phyloP scores from a whole-genome alignment of 1,140 invertebrate species.

The Pristionchus pacificus region DNA sequence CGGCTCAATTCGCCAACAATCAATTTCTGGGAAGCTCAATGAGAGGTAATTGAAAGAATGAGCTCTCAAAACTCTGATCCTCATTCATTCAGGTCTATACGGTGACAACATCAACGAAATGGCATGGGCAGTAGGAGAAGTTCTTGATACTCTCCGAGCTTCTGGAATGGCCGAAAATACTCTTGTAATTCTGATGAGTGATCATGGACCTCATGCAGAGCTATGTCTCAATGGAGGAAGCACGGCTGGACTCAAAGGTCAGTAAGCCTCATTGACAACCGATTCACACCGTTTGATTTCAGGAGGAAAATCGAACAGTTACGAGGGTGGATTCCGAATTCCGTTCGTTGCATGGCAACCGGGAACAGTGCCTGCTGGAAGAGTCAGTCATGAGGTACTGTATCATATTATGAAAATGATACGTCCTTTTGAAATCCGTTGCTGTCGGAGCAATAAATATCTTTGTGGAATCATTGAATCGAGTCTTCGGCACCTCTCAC shows the following conservation, averaged over 20 bases:
- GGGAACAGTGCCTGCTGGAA: conserved; percentile 44
- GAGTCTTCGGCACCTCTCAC: too few relatives aligned
- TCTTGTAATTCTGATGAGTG: conserved; percentile 54
- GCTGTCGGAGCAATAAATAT: too few relatives aligned
- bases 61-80: neutral
- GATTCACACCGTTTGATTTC: neutral
- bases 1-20: conserved; percentile 51
- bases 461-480: too few relatives aligned
- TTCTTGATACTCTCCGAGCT: conserved; percentile 39
- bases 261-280: neutral
- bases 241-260: conserved; percentile 52
- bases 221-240: conserved; percentile 54
- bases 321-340: conserved; percentile 54
- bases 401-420: conserved; percentile 18
- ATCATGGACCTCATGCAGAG: conserved; percentile 56
- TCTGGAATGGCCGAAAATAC: conserved; percentile 41
- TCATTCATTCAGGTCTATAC: conserved; percentile 34
- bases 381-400: conserved; percentile 50
- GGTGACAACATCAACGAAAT: conserved; percentile 55
- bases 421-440: neutral
- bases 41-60: conserved; percentile 37
- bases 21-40: conserved; percentile 42
- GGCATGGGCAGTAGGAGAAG: conserved; percentile 56
- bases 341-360: conserved; percentile 57
- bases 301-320: conserved; percentile 56